phyloP scores from a whole-genome alignment of 2,113 vertebrate species.

The Gyps fulvus region DNA sequence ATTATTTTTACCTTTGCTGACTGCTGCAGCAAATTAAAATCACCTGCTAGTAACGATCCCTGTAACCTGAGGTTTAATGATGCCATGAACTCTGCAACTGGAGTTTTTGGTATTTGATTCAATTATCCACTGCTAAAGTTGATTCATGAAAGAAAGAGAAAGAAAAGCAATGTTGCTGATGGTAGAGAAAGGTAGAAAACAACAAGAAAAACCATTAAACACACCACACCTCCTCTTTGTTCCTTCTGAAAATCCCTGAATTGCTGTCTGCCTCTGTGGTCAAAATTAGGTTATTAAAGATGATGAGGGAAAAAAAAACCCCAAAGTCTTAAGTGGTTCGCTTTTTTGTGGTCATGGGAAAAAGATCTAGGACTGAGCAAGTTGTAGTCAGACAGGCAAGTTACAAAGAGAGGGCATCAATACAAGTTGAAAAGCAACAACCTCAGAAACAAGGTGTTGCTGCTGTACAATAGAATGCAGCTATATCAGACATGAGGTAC shows the following conservation, averaged over 20 bases:
- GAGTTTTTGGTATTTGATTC: slow-evolving; percentile 34
- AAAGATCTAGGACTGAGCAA: not conserved
- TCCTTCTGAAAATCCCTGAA: not conserved
- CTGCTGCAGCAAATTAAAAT: slow-evolving; percentile 24
- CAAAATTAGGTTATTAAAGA: not conserved
- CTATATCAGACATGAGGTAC: too few relatives aligned
- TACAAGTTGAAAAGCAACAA: not conserved
- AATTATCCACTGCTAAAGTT: not conserved
- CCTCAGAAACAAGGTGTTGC: not conserved
- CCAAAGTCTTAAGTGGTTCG: not conserved
- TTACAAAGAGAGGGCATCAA: not conserved
- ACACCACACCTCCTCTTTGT: not conserved
- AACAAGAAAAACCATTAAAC: not conserved
- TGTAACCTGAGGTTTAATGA: not conserved
- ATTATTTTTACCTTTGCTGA: not conserved
- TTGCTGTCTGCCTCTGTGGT: not conserved
- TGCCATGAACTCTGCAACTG: not conserved
- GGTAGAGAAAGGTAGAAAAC: slow-evolving; percentile 33
- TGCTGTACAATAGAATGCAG: not conserved
- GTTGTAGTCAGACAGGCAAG: not conserved
- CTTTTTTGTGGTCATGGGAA: not conserved
- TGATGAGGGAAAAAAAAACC: not conserved
- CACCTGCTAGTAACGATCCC: not conserved
- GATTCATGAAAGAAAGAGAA: not conserved
- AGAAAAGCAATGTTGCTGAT: not conserved